phyloP scores from a whole-genome alignment of 2,888 invertebrate species.

The Synanthedon tipuliformis region DNA sequence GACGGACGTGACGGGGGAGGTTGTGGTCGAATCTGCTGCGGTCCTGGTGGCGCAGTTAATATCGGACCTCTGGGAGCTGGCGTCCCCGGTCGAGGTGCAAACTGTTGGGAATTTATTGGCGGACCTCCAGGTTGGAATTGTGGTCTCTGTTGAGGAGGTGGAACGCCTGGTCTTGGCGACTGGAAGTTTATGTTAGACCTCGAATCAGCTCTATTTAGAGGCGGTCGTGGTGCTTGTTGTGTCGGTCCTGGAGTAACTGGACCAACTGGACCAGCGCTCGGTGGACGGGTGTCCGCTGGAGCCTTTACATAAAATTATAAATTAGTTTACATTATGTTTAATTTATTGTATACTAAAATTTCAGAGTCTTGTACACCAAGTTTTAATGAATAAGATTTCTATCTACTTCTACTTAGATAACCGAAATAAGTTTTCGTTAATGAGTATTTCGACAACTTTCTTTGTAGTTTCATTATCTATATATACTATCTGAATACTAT shows the following conservation, averaged over 20 bases:
- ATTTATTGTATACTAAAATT: not conserved
- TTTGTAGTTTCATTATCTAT: no score
- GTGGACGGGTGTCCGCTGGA: constrained; percentile 41
- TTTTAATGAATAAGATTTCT: constrained; percentile 12
- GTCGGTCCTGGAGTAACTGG: constrained; percentile 27
- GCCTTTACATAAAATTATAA: constrained; percentile 36
- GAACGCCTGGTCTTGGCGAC: constrained; percentile 32
- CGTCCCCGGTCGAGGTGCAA: constrained; percentile 40
- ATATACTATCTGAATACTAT: no score
- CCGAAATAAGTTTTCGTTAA: no score
- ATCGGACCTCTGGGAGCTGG: constrained; percentile 36
- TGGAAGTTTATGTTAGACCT: constrained; percentile 45
- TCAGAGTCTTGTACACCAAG: constrained; percentile 1
- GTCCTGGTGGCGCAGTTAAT: constrained; percentile 31
- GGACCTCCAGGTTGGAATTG: constrained; percentile 61
- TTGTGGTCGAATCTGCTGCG: constrained; percentile 36
- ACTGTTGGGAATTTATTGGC: constrained; percentile 40
- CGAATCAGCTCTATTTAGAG: constrained; percentile 48
- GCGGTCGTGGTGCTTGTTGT: constrained; percentile 40
- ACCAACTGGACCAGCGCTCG: constrained; percentile 30
- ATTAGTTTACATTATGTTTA: not conserved
- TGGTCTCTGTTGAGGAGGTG: constrained; percentile 39
- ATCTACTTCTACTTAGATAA: constrained; percentile 3
- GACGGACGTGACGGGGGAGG: constrained; percentile 39
- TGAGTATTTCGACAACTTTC: no score